Evolutionary conservation across 1,140 invertebrate genomes (phyloP).

Genomic region (Megalonaias nervosa): DNA sequence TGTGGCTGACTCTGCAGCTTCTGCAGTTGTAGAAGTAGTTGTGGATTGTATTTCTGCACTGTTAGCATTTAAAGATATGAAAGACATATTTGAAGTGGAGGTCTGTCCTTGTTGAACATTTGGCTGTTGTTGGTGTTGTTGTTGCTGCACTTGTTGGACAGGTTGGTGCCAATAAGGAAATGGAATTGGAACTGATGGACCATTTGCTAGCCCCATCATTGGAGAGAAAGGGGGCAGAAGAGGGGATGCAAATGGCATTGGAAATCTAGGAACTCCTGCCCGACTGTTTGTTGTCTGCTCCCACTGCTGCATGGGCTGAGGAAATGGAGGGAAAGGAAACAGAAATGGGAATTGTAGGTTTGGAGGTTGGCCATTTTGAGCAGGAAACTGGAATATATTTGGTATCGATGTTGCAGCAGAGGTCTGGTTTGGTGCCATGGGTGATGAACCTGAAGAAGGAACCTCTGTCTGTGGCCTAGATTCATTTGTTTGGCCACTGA

Average conservation of each 20-base stretch:
- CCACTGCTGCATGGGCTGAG: background rate
- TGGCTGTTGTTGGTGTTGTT: conserved; percentile 19
- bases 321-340: conserved; percentile 24
- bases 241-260: conserved; percentile 30
- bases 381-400: background rate
- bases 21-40: too few species aligned
- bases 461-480: background rate
- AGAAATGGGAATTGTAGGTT: conserved; percentile 22
- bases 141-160: conserved; percentile 4
- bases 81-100: too few species aligned
- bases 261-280: conserved; percentile 30
- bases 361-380: background rate
- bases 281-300: background rate
- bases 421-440: background rate
- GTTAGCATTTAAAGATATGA: too few species aligned
- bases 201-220: conserved; percentile 5
- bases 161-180: conserved; percentile 5
- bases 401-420: background rate
- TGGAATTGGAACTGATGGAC: conserved; percentile 1
- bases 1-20: too few species aligned
- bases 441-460: conserved; percentile 1
- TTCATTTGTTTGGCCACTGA: background rate
- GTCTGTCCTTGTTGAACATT: background rate
- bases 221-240: conserved; percentile 21
- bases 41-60: too few species aligned